Conservation (phyloP, 2,888 invertebrate species). For the Pogonocherus hispidulus region DNA sequence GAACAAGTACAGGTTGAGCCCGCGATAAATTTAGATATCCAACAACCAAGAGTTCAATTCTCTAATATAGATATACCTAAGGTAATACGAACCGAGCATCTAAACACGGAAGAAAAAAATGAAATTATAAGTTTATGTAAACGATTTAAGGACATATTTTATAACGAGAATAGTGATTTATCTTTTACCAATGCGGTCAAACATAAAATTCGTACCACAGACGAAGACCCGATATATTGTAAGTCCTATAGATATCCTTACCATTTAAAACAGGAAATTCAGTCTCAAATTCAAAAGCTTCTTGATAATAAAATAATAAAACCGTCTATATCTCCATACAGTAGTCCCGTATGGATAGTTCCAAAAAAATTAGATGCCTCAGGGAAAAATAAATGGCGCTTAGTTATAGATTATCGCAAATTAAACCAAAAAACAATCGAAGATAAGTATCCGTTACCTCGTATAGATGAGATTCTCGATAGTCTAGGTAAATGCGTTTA, state of each 20-base stretch:
- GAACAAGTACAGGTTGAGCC: neutral
- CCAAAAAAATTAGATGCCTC: slow-evolving; percentile 21
- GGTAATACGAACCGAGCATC: too few species aligned
- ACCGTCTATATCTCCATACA: slow-evolving; percentile 29
- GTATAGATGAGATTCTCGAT: slow-evolving; percentile 28
- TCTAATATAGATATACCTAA: too few species aligned
- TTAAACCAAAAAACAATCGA: slow-evolving; percentile 15
- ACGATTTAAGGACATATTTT: too few species aligned
- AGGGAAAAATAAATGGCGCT: slow-evolving; percentile 7
- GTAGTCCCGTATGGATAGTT: slow-evolving; percentile 31
- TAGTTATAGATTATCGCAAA: slow-evolving; percentile 19
- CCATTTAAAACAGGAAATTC: slow-evolving; percentile 35
- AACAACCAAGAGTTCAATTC: too few species aligned
- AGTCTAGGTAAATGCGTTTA: slow-evolving; percentile 36
- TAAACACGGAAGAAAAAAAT: too few species aligned
- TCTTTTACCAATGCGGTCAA: too few species aligned
- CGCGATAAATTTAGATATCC: too few species aligned
- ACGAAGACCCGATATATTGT: slow-evolving; percentile 33
- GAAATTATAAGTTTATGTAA: too few species aligned
- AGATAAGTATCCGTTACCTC: neutral
- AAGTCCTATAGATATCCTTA: slow-evolving; percentile 38
- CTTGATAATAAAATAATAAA: slow-evolving; percentile 20
- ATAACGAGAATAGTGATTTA: too few species aligned
- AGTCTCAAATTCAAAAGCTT: slow-evolving; percentile 34
- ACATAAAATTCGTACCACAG: slow-evolving; percentile 7